Base-by-base conservation (phyloP, 1,140 invertebrate species). In the Aleiodes sp. region DNA sequence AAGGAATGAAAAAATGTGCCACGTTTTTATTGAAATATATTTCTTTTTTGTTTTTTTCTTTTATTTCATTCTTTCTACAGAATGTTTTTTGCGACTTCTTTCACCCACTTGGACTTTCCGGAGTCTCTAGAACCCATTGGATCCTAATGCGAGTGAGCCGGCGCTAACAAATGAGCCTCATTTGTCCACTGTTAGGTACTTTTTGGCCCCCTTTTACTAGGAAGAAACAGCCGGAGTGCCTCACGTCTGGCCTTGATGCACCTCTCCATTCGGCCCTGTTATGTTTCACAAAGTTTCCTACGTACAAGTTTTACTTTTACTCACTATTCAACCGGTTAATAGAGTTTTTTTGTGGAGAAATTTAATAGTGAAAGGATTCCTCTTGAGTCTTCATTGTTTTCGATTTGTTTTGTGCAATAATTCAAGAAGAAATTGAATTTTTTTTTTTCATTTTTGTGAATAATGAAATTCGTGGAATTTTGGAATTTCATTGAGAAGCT, bases 161-260 rank as follows among this genome's bases (percentile, higher is more conserved):
- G 70, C 70, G 74, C 73, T 80, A 77, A 80, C 76, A 81, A 81
- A 81, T 80, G 77, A 65, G 67, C 68, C 70, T 76, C 77, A 73
- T 81, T 80, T 81, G 74, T 80, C 72, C 71, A 60, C 73, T 76
- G 74, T 75, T 77, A 76, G 73, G 73, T 70, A 77, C 75, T 76
- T 77, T 78, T 75, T 70, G 72, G 67, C 39, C 21, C 65, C 62
- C 70, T 76, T 70, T 74, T 76, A 66, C 63, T 65, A 65, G 63
- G 63, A 65, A 65, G 63, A 29, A n/a, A n/a, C n/a, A n/a, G n/a
- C 2, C 31, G 28, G 14, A 31, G 31, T 29, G 61, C 65, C 70
- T 46, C 65, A 74, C 68, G 41, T 43, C 41, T 77, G 73, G 70
- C 71, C 76, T 75, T 78, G 63, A 52, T 65, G 31, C 63, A 52